Conservation (phyloP, 1,140 invertebrate genomes). For the Cotesia vestalis region DNA sequence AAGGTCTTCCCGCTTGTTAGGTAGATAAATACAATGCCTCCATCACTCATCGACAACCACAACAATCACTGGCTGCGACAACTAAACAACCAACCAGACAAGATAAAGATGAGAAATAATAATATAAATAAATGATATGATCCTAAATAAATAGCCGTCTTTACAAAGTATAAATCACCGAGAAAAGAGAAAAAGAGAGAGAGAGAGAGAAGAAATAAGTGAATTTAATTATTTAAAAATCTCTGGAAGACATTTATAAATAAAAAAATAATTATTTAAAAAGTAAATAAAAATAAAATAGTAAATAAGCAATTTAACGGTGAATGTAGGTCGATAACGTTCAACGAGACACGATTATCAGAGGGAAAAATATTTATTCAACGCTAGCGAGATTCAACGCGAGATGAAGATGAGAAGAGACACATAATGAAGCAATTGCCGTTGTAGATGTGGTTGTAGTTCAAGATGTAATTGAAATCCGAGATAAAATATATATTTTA, state of each 20-base stretch:
- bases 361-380: neutral
- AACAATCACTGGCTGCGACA: neutral
- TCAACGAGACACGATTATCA: neutral
- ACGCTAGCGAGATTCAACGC: neutral
- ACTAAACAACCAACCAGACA: too few species aligned
- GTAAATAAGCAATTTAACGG: neutral
- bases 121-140: too few species aligned
- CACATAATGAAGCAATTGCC: slow-evolving; percentile 9
- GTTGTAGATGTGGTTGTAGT: slow-evolving; percentile 6
- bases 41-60: neutral
- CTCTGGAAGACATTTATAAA: too few species aligned
- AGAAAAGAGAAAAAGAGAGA: too few species aligned
- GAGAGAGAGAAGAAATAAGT: too few species aligned
- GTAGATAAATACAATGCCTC: neutral
- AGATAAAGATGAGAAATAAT: too few species aligned
- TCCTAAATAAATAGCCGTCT: too few species aligned
- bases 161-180: too few species aligned
- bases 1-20: slow-evolving; percentile 36
- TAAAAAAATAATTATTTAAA: too few species aligned
- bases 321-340: neutral
- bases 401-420: slow-evolving; percentile 12
- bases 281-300: too few species aligned
- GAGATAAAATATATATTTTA: slow-evolving; percentile 5
- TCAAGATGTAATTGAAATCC: neutral
- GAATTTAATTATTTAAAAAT: too few species aligned